Evolutionary conservation across 2,888 invertebrate genomes (phyloP).

Genomic region (Phoronis australis): DNA sequence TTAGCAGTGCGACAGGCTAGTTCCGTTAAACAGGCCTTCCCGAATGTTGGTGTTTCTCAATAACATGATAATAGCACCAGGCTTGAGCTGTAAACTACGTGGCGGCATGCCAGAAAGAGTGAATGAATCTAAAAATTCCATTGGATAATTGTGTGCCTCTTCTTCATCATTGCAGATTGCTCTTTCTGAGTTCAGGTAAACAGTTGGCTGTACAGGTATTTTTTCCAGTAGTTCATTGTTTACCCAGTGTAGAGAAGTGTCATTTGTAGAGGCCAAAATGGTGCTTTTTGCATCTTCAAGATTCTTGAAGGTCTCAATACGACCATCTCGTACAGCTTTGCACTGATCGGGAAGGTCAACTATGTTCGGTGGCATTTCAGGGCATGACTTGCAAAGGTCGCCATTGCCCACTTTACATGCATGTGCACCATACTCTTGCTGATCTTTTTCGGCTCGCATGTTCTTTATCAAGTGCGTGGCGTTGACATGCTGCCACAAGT

Average conservation of each 20-base stretch:
- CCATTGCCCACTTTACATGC: too few relatives aligned
- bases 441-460: slow-evolving; percentile 8
- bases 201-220: slow-evolving; percentile 3
- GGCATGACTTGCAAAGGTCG: too few relatives aligned
- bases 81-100: slow-evolving; percentile 11
- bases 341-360: too few relatives aligned
- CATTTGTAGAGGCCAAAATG: slow-evolving; percentile 21
- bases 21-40: slow-evolving; percentile 15
- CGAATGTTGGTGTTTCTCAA: slow-evolving; percentile 13
- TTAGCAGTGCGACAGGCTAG: slow-evolving; percentile 11
- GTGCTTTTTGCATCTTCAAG: slow-evolving; percentile 17
- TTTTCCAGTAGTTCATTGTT: slow-evolving; percentile 9
- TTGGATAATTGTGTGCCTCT: slow-evolving; percentile 8
- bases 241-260: slow-evolving; percentile 7
- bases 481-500: slow-evolving; percentile 11
- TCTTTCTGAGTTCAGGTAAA: slow-evolving; percentile 2
- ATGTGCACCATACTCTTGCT: slow-evolving; percentile 1
- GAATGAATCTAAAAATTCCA: slow-evolving; percentile 15
- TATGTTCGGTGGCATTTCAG: too few relatives aligned
- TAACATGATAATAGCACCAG: slow-evolving; percentile 11
- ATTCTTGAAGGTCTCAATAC: too few relatives aligned
- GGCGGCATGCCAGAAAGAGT: slow-evolving; percentile 14
- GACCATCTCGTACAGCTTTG: too few relatives aligned
- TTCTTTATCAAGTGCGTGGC: slow-evolving; percentile 8
- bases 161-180: slow-evolving; percentile 7